Evolutionary conservation across 2,888 invertebrate genomes (phyloP).

Genomic region (Pseudococcus jackbeardsleyi): DNA sequence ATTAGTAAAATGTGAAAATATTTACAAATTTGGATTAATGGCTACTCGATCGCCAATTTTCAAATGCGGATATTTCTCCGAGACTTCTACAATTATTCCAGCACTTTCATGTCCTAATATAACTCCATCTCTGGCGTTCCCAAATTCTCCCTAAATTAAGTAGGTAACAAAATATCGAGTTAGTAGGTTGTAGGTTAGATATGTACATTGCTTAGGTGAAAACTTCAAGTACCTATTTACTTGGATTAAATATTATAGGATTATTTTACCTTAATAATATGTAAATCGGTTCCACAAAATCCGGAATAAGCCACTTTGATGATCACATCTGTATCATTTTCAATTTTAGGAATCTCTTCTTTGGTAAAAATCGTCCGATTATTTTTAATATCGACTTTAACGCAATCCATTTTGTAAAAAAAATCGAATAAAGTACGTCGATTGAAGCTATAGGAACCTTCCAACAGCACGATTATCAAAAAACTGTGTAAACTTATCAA

Average conservation of each 20-base stretch:
- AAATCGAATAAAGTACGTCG: background rate
- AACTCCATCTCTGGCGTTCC: conserved; percentile 33
- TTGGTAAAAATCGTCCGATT: conserved; percentile 66
- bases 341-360: conserved; percentile 72
- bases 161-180: background rate
- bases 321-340: conserved; percentile 76
- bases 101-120: conserved; percentile 57
- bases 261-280: conserved; percentile 76
- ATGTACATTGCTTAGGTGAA: no score
- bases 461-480: background rate
- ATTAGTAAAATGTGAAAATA: background rate
- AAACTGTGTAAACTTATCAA: background rate
- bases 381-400: conserved; percentile 42
- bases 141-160: conserved; percentile 38
- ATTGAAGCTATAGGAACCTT: background rate
- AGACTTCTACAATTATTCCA: background rate
- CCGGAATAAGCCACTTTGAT: conserved; percentile 77
- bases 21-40: conserved; percentile 59
- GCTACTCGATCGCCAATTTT: conserved; percentile 50
- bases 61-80: background rate
- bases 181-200: no score
- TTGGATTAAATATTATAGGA: no score
- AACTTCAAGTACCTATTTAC: background rate
- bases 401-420: conserved; percentile 24
- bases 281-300: conserved; percentile 81